Evolutionary conservation across 2,888 invertebrate species (phyloP).

Genomic region (Arctia plantaginis): DNA sequence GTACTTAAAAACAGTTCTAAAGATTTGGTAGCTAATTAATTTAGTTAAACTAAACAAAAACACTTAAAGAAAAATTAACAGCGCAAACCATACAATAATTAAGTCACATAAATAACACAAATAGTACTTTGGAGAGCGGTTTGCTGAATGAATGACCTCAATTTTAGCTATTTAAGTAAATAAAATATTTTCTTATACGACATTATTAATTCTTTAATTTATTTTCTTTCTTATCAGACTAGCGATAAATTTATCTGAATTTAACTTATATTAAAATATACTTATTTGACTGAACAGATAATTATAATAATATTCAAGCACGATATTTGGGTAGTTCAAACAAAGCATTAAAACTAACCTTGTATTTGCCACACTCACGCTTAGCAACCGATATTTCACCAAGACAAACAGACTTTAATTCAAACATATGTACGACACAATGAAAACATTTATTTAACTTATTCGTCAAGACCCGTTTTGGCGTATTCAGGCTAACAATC

Average conservation of each 20-base stretch:
- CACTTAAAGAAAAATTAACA: neutral
- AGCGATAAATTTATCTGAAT: neutral
- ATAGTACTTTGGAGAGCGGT: neutral
- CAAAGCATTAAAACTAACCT: neutral
- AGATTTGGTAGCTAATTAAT: no score
- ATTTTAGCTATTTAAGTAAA: neutral
- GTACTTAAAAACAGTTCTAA: no score
- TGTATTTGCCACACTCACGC: neutral
- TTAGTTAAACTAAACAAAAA: no score
- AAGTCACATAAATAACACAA: neutral
- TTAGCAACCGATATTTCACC: neutral
- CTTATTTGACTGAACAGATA: neutral
- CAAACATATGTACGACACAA: conserved; percentile 18
- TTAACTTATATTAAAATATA: neutral
- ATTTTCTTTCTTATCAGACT: neutral
- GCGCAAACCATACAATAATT: neutral
- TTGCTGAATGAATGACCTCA: neutral
- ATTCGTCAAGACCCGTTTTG: conserved; percentile 23
- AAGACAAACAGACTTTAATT: conserved; percentile 6
- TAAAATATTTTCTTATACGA: neutral
- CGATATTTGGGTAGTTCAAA: neutral
- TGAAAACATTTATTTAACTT: conserved; percentile 33
- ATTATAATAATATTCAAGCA: neutral
- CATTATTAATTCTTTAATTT: no score
- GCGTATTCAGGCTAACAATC: conserved; percentile 38